These are phyloP conservation scores for Thelaira solivaga DNA, from an alignment of 2,888 invertebrate genomes.

Conservation along the genomic window DNA sequence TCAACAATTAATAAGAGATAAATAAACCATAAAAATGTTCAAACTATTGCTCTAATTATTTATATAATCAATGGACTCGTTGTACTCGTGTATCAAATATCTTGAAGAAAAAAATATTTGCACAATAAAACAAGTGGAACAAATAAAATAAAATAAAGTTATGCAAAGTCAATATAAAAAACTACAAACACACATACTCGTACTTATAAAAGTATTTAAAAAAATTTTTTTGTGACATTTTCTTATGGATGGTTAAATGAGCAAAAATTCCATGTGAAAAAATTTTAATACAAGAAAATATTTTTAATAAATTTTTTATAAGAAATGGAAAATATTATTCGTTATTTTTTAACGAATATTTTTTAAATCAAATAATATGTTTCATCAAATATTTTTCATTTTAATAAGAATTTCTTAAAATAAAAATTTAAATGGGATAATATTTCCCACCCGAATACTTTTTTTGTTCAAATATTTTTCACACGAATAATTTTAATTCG, in stretches of 20 bases:
- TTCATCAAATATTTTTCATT: no score
- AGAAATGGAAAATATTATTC: no score
- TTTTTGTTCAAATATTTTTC: no score
- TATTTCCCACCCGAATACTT: no score
- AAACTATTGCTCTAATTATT: constrained; percentile 34
- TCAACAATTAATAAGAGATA: background rate
- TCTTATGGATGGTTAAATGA: background rate
- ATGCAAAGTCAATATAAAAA: background rate
- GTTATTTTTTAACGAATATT: no score
- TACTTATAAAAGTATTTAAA: background rate
- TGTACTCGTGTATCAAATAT: constrained; percentile 36
- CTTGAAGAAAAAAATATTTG: constrained; percentile 30
- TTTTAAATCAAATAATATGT: no score
- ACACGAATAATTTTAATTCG: no score
- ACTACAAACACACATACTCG: background rate
- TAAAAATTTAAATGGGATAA: no score
- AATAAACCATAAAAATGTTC: constrained; percentile 14
- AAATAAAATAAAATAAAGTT: background rate
- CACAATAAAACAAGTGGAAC: constrained; percentile 13
- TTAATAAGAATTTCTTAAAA: no score
- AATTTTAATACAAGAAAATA: no score
- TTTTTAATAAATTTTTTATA: no score
- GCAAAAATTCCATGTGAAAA: background rate
- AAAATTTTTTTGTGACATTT: background rate
- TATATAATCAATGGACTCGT: background rate